Base-by-base conservation (phyloP, 2,797 vertebrate genomes). In the Anguilla obscura region DNA sequence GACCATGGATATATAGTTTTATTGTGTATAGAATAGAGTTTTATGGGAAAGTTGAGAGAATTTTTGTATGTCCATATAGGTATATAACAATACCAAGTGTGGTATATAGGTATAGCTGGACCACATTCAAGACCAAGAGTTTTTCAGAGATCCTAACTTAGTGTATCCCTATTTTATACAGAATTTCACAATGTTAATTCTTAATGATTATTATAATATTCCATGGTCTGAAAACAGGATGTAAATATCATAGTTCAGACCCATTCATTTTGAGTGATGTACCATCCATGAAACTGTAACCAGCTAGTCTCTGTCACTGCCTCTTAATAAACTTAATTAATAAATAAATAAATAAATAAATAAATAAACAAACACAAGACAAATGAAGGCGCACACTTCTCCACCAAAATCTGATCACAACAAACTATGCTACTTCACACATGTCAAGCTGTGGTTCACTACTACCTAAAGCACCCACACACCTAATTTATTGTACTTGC, bases 341-440 rank as follows among this genome's bases (percentile, higher is more conserved):
- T 33, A 33, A 33, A 33, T 33, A 33, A 33, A 40, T 40, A 36
- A 36, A 36, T 40, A 40, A 40, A 40, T 21, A 56, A 21, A 0
- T 60, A 82, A 36, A 56, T 33, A 87, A 84, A 50, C 2, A 60
- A 45, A 60, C 2, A 48, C 5, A 71, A 87, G 86, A 89, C 56
- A 79, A 89, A 87, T 66, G 82, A 79, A 79, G 56, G 10, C 52
- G 48, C 10, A n/a, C 86, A 89, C 83, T 88, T 69, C 40, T 84
- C 54, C 36, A 45, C 40, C 40, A 45, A 45, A 45, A 45, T 45
- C 40, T 45, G 40, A 45, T 45, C 40, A 45, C 40, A 45, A 45
- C 4, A 45, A 45, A 45, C 40, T 45, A 45, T 45, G 40, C 40
- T 45, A 4, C 69, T 24, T 14, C 30, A 69, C 87, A 84, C 87